Evolutionary conservation across 2,113 vertebrate species (phyloP).

Genomic region (Xiphias gladius): DNA sequence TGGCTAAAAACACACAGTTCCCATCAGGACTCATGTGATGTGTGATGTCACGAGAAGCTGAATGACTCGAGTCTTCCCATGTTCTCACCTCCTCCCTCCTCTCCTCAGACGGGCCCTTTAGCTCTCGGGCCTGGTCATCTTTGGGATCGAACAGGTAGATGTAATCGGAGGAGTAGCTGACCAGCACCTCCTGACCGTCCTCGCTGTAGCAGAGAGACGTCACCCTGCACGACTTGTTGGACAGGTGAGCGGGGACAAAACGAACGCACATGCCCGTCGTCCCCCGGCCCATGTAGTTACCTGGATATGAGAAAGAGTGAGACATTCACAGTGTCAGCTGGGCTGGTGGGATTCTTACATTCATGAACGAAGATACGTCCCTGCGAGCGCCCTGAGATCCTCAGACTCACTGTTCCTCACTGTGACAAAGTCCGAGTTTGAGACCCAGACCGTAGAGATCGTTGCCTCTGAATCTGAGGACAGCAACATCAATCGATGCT

Average conservation of each 20-base stretch:
- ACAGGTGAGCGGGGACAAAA: constrained; percentile 95
- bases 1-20: background rate
- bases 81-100: constrained; percentile 93
- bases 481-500: background rate
- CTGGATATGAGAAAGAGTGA: constrained; percentile 70
- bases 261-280: constrained; percentile 97
- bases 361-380: too few species aligned
- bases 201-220: constrained; percentile 98
- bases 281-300: constrained; percentile 94
- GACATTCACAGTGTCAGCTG: background rate
- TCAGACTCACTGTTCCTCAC: background rate
- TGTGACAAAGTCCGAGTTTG: background rate
- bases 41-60: background rate
- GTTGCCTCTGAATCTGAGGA: too few species aligned
- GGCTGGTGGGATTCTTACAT: too few species aligned
- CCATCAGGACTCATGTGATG: background rate
- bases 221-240: constrained; percentile 96
- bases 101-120: constrained; percentile 94
- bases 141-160: constrained; percentile 98
- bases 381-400: background rate
- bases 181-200: constrained; percentile 96
- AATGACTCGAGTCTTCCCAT: background rate
- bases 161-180: constrained; percentile 99
- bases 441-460: too few species aligned
- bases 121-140: constrained; percentile 95